Evolutionary conservation across 2,797 vertebrate genomes (phyloP).

Genomic region (Anguilla marmorata): DNA sequence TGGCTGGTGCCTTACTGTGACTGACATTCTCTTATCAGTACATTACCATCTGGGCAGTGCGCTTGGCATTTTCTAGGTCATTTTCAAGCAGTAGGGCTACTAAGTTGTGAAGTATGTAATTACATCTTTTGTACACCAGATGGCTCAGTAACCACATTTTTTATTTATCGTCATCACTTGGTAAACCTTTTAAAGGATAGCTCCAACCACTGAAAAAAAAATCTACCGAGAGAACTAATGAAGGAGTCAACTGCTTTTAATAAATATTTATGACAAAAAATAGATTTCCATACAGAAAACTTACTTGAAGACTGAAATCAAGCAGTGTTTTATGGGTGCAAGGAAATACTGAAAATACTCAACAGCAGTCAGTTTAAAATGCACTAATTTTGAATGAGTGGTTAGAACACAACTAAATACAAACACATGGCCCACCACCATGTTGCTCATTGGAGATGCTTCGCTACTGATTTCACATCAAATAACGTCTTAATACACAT

Average conservation of each 20-base stretch:
- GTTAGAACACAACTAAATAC: not conserved
- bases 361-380: not conserved
- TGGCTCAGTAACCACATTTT: not conserved
- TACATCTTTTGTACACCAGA: slow-evolving; percentile 1
- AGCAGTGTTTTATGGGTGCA: not conserved
- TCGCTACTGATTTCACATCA: not conserved
- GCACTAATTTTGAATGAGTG: not conserved
- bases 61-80: not conserved
- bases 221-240: not conserved
- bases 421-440: not conserved
- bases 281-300: not conserved
- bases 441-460: not conserved
- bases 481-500: not conserved
- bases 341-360: not conserved
- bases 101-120: not conserved
- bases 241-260: not conserved
- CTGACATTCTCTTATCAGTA: not conserved
- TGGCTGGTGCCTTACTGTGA: not conserved
- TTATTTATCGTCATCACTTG: not conserved
- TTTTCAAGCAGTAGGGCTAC: not conserved
- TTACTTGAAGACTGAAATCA: not conserved
- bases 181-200: not conserved
- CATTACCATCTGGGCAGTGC: not conserved
- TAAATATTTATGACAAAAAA: not conserved
- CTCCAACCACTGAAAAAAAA: not conserved